These are phyloP conservation scores for Macrosteles quadrilineatus DNA, from an alignment of 1,140 invertebrate species.

Conservation along the genomic window DNA sequence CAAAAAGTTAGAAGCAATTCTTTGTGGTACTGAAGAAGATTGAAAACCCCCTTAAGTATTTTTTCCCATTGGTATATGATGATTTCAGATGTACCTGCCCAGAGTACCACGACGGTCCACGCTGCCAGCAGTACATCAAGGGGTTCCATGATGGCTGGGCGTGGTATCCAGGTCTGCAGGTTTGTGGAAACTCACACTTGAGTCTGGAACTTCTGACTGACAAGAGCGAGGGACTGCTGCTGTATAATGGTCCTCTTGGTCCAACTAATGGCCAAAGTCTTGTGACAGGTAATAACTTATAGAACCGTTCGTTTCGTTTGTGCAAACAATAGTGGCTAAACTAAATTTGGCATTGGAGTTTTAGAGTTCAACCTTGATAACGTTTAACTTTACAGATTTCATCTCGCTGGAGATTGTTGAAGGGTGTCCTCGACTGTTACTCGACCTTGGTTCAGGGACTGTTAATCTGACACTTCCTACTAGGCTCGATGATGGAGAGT, in stretches of 20 bases:
- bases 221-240: not conserved
- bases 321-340: not conserved
- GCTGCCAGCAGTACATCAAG: not conserved
- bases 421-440: constrained; percentile 83
- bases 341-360: not conserved
- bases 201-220: constrained; percentile 4
- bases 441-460: constrained; percentile 94
- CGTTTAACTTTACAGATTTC: constrained; percentile 66
- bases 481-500: constrained; percentile 88
- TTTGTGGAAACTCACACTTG: not conserved
- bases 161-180: not conserved
- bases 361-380: not conserved
- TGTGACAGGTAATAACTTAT: not conserved
- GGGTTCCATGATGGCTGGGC: constrained; percentile 13
- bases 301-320: not conserved
- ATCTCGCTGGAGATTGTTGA: constrained; percentile 88
- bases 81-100: not conserved
- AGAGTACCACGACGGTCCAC: not conserved
- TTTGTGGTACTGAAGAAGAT: no score
- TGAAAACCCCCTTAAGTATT: no score
- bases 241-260: constrained; percentile 3
- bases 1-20: no score
- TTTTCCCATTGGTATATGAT: no score
- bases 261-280: not conserved
- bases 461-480: constrained; percentile 85